phyloP scores from a whole-genome alignment of 1,140 invertebrate species.

The Drosophila ficusphila region DNA sequence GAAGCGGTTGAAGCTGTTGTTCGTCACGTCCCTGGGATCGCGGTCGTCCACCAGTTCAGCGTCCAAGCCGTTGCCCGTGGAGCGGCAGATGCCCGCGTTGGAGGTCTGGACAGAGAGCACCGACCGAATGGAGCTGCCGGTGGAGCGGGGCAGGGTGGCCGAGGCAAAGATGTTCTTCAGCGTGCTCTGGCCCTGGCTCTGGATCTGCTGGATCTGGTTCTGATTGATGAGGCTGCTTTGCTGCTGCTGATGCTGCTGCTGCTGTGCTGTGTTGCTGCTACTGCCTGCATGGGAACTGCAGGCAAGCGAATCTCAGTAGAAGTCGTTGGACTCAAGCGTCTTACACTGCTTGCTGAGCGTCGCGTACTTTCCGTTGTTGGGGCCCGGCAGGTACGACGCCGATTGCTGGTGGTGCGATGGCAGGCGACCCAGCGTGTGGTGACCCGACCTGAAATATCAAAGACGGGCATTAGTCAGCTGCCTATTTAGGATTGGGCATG shows the following conservation, averaged over 20 bases:
- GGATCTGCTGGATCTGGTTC: constrained; percentile 56
- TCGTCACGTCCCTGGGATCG: constrained; percentile 83
- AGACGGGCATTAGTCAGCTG: not conserved
- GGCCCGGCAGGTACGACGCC: constrained; percentile 83
- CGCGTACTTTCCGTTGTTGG: constrained; percentile 92
- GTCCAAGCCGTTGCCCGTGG: constrained; percentile 74
- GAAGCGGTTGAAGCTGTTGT: constrained; percentile 86
- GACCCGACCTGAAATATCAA: constrained; percentile 67
- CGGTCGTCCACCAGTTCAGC: constrained; percentile 57
- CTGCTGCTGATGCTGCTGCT: constrained; percentile 66
- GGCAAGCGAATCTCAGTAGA: constrained; percentile 93
- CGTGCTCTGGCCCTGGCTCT: constrained; percentile 48
- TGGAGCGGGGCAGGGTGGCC: constrained; percentile 77
- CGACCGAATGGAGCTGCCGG: constrained; percentile 78
- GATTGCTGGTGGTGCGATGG: constrained; percentile 84
- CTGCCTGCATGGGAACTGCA: constrained; percentile 85
- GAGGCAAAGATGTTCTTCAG: constrained; percentile 83
- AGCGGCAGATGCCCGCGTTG: constrained; percentile 69
- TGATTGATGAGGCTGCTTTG: constrained; percentile 46
- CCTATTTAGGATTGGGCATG: fast-evolving
- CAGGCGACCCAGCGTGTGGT: constrained; percentile 85
- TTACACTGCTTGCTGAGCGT: constrained; percentile 97
- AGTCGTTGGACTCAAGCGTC: constrained; percentile 96
- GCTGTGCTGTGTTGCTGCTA: constrained; percentile 83
- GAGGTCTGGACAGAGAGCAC: constrained; percentile 74